phyloP scores from a whole-genome alignment of 2,888 invertebrate genomes.

The Ormyrus thymus region DNA sequence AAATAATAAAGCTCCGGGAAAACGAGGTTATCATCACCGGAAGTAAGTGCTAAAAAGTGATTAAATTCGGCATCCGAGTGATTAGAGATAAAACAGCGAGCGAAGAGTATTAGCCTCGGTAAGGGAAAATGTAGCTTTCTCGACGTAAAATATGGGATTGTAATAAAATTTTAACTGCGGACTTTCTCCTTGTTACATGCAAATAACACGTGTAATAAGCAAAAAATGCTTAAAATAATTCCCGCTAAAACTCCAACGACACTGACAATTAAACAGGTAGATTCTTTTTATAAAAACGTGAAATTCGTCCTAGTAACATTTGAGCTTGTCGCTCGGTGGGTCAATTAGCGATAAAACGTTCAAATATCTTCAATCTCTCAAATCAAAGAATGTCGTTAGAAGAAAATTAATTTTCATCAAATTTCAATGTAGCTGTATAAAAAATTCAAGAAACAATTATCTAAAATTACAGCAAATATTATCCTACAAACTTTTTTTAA shows the following conservation, averaged over 20 bases:
- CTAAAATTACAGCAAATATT: too few species aligned
- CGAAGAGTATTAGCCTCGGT: not conserved
- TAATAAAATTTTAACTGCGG: constrained; percentile 42
- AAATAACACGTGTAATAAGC: constrained; percentile 42
- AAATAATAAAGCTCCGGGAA: not conserved
- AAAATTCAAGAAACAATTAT: too few species aligned
- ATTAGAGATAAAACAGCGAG: constrained; percentile 30
- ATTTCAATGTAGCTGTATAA: too few species aligned
- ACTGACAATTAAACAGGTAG: constrained; percentile 26
- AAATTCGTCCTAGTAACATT: too few species aligned
- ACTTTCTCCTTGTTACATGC: constrained; percentile 53
- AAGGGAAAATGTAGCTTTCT: constrained; percentile 49
- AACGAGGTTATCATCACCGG: constrained; percentile 1
- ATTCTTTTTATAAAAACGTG: constrained; percentile 14
- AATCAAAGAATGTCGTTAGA: too few species aligned
- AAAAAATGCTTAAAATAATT: constrained; percentile 38
- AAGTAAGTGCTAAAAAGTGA: constrained; percentile 4
- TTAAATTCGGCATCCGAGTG: constrained; percentile 5
- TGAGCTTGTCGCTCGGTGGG: too few species aligned
- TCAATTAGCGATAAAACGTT: too few species aligned
- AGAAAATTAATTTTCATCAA: too few species aligned
- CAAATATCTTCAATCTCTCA: too few species aligned
- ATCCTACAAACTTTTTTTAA: too few species aligned
- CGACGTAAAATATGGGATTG: constrained; percentile 45
- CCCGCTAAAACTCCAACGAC: constrained; percentile 20